Evolutionary conservation across 2,113 vertebrate species (phyloP), one percentile per base, ranked within the genome.

Genomic region (Coryphaenoides rupestris): DNA sequence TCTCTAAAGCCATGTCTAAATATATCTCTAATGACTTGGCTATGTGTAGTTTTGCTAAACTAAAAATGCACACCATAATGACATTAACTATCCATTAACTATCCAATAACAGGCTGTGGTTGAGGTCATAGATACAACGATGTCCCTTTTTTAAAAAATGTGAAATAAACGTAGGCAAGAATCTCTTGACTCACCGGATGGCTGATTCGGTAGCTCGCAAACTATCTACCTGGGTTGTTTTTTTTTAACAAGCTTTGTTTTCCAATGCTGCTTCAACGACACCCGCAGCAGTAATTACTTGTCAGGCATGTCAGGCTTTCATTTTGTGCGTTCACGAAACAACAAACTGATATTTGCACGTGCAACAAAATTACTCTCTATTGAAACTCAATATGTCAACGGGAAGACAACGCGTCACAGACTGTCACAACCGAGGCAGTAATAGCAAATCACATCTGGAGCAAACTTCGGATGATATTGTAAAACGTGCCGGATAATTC

Each of bases 321-420:
- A 60, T 78, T 72, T 15, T 60, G 69, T 68, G 66, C 52, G 53
- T 62, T 67, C 57, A 14, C 69, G n/a, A 62, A n/a, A 79, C 72
- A 82, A 16, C 74, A 73, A 83, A 77, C 74, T 66, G 69, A 83
- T 73, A 83, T 77, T 77, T 83, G 77, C 75, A 72, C 70, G 64
- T 56, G 46, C 72, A 80, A 75, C 73, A 55, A 77, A 82, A 79
- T 79, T 73, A 68, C 72, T 21, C 50, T 54, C 58, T 64, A 68
- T 68, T 78, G 66, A 76, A 77, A 58, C 54, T 28, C 47, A 55
- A n/a, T 5, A 19, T 28, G 46, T 14, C 24, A 21, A 62, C 66
- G 67, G 67, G 40, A 72, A 52, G 53, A 40, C 69, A 61, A 69
- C 69, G 62, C 45, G 62, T 61, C 55, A n/a, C n/a, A 17, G 68